A percentile compares a stretch with the other conserved stretches of the same genome.
Conservation (phyloP, 2,113 vertebrate species). For the Ammodytes marinus region DNA sequence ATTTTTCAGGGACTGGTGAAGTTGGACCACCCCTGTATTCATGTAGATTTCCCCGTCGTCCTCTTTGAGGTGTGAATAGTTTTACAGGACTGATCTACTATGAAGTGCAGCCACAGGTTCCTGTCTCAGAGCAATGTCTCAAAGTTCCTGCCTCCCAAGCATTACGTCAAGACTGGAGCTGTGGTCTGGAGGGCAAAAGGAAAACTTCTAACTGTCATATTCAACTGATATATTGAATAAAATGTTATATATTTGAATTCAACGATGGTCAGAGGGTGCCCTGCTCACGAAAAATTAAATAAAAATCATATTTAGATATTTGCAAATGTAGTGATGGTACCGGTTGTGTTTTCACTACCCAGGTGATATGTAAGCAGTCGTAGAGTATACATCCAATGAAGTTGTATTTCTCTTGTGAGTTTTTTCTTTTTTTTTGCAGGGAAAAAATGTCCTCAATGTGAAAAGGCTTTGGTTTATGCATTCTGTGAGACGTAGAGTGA, state of each 20-base stretch:
- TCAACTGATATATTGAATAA: constrained; percentile 39
- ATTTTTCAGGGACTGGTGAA: constrained; percentile 92
- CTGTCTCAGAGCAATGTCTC: constrained; percentile 29
- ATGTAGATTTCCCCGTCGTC: constrained; percentile 96
- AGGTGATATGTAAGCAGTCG: constrained; percentile 63
- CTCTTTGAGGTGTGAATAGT: constrained; percentile 94
- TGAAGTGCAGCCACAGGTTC: constrained; percentile 33
- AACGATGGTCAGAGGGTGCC: constrained; percentile 19
- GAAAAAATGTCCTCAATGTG: constrained; percentile 60
- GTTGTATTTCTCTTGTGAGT: constrained; percentile 42
- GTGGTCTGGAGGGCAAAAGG: constrained; percentile 12
- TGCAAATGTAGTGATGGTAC: constrained; percentile 44
- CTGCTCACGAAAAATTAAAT: background rate
- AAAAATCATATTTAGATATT: constrained; percentile 46
- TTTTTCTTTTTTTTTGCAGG: constrained; percentile 52
- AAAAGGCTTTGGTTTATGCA: constrained; percentile 66
- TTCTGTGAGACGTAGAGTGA: constrained; percentile 63
- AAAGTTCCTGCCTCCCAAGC: constrained; percentile 7
- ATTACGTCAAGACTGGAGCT: constrained; percentile 10
- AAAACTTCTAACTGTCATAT: constrained; percentile 24
- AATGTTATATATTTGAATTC: constrained; percentile 63
- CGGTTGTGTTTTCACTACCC: constrained; percentile 52
- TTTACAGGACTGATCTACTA: constrained; percentile 30
- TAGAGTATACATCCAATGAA: constrained; percentile 42
- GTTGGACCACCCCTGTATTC: constrained; percentile 94